Percentiles rank a stretch among this genome's conserved stretches.
Conservation (phyloP, 2,113 vertebrate genomes). For the Oncorhynchus keta region DNA sequence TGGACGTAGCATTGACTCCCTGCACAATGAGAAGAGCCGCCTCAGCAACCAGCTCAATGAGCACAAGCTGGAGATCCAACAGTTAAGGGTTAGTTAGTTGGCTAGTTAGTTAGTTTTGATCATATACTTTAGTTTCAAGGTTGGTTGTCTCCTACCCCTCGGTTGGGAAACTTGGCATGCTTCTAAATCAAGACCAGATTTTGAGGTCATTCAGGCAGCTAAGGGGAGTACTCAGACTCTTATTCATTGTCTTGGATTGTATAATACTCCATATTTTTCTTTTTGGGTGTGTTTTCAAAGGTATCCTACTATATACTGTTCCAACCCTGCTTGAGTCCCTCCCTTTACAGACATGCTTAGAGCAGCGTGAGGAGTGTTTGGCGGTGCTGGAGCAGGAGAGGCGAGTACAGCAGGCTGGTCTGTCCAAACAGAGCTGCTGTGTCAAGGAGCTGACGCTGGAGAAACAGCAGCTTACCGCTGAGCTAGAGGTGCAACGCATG, state of each 20-base stretch:
- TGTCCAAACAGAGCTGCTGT: constrained; percentile 61
- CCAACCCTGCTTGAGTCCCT: not conserved
- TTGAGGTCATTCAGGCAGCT: not conserved
- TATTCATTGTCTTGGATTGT: not conserved
- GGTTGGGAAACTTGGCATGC: not conserved
- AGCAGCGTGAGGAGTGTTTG: constrained; percentile 66
- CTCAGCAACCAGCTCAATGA: constrained; percentile 72
- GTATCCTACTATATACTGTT: not conserved
- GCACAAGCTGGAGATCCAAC: constrained; percentile 70
- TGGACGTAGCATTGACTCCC: constrained; percentile 52
- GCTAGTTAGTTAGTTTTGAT: not conserved
- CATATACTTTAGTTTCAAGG: not conserved
- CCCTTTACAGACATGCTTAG: constrained; percentile 67
- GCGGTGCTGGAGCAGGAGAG: constrained; percentile 72
- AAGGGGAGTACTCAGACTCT: constrained; percentile 19
- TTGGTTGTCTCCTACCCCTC: too few relatives aligned
- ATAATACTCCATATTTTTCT: not conserved
- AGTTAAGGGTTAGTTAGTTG: constrained; percentile 71
- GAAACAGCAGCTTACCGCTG: constrained; percentile 70
- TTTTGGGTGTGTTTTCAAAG: not conserved
- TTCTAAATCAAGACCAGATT: not conserved
- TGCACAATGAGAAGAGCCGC: constrained; percentile 74
- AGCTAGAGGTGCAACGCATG: constrained; percentile 63
- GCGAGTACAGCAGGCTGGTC: constrained; percentile 62
- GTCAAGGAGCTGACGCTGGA: constrained; percentile 70